Evolutionary conservation across 1,140 invertebrate species (phyloP).

Genomic region (Cecropterus lyciades): DNA sequence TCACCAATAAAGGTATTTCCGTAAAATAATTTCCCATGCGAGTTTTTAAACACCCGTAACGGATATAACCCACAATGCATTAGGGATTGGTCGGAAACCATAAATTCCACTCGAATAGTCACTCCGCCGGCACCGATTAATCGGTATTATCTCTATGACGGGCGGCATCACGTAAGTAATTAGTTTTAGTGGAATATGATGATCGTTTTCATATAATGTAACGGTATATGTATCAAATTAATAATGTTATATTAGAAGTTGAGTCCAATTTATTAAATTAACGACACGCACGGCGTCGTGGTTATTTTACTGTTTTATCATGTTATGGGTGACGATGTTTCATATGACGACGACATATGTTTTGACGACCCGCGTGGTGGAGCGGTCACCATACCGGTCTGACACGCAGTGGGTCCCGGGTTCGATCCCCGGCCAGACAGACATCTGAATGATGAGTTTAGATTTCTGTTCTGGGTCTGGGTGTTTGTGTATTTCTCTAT

Average conservation of each 20-base stretch:
- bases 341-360: too few species aligned
- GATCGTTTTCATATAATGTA: background rate
- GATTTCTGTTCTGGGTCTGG: too few species aligned
- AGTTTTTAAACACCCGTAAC: slow-evolving; percentile 15
- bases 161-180: slow-evolving; percentile 19
- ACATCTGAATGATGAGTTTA: too few species aligned
- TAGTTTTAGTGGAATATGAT: slow-evolving; percentile 6
- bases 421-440: too few species aligned
- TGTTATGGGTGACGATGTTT: too few species aligned
- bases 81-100: slow-evolving; percentile 49
- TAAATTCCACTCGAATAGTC: slow-evolving; percentile 58
- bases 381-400: too few species aligned
- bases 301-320: too few species aligned
- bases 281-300: too few species aligned
- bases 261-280: too few species aligned
- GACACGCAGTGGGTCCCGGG: too few species aligned
- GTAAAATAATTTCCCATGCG: slow-evolving; percentile 13
- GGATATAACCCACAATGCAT: slow-evolving; percentile 16
- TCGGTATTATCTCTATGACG: slow-evolving; percentile 26
- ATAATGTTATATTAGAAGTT: background rate
- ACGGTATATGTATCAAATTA: background rate
- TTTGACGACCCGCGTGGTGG: too few species aligned
- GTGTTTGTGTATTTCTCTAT: too few species aligned
- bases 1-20: background rate
- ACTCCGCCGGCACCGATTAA: slow-evolving; percentile 35